phyloP scores from a whole-genome alignment of 2,797 vertebrate genomes.

The Hirundo rustica region DNA sequence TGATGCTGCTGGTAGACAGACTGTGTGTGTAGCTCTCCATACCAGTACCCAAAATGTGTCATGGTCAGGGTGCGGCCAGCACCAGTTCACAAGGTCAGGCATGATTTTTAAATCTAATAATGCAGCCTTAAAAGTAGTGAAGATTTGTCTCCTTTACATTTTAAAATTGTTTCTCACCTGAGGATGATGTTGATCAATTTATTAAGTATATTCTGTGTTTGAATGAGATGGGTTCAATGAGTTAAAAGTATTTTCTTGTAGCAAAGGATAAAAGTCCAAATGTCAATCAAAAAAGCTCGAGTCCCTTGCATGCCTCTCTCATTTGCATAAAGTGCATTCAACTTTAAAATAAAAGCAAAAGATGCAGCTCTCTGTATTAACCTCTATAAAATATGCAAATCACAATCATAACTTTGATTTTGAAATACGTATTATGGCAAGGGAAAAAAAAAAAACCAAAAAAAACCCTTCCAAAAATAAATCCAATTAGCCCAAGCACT shows the following conservation, averaged over 20 bases:
- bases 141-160: neutral
- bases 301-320: neutral
- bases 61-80: neutral
- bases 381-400: neutral
- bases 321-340: neutral
- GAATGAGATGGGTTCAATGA: neutral
- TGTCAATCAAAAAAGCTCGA: rapidly evolving
- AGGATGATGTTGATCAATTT: neutral
- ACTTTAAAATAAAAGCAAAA: neutral
- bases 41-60: neutral
- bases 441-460: neutral
- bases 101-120: neutral
- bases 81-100: neutral
- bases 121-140: neutral
- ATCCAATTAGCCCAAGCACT: neutral
- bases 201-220: neutral
- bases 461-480: neutral
- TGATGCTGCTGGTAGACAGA: slow-evolving; percentile 13
- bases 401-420: neutral
- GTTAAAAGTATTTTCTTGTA: neutral
- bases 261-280: neutral
- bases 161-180: neutral
- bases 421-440: rapidly evolving
- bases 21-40: neutral
- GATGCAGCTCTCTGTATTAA: neutral